Evolutionary conservation across 1,140 invertebrate genomes (phyloP), one percentile per base, ranked within the genome.

Genomic region (Brachionus sp.): DNA sequence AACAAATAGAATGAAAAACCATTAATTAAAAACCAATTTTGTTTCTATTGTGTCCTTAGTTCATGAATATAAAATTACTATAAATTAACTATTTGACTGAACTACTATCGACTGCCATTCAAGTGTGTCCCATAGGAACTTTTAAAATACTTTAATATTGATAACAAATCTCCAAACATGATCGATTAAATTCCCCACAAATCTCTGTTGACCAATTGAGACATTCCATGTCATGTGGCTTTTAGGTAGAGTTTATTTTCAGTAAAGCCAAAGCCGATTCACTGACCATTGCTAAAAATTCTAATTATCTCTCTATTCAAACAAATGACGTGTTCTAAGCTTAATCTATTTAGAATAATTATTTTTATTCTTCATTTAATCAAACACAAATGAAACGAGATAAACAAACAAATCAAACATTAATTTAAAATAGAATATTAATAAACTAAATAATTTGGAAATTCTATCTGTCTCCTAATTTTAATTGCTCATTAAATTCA

Each of bases 11-110:
- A 70, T 37, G 19, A 12, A 39, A 37, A 70, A 39, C 66, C 37
- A 70, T 39, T 70, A 70, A 70, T 70, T 70, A 70, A 70, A 70
- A 70, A 70, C 29, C 37, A 70, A 70, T 70, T 70, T 70, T 5
- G 35, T 6, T 37, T 66, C 33, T 66, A 37, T 66, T 66, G 4
- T 66, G 64, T 66, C 64, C n/a, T 66, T 66, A 66, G 25, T 66
- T 66, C 7, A 5, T 66, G 64, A 66, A 66, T 33, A 37, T 66
- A 66, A 66, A 66, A 66, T 66, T 66, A 66, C 64, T n/a, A n/a
- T 12, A 66, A 66, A 66, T 66, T 66, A 57, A 57, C 50, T 9
- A 57, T 57, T 57, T 57, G 50, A 57, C 50, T 57, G 50, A 57
- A 57, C 19, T 29, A 29, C 29, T 57, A 57, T 57, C 50, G 16